These are phyloP conservation scores for Mesembrinibis cayennensis DNA, from an alignment of 2,113 vertebrate species.

Conservation along the genomic window DNA sequence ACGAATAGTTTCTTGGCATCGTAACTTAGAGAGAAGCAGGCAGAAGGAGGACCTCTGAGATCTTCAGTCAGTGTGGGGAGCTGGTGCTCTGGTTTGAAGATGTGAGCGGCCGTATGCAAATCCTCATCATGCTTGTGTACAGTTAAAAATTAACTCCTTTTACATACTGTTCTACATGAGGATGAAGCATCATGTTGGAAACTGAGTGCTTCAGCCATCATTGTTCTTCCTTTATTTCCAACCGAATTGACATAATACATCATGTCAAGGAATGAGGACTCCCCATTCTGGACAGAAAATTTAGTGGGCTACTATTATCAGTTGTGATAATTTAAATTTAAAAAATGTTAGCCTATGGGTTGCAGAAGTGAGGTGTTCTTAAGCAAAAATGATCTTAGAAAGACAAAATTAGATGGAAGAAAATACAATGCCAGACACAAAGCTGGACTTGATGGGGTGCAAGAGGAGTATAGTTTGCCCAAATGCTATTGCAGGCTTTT, in stretches of 20 bases:
- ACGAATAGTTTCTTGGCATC: constrained; percentile 51
- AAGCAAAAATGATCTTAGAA: not conserved
- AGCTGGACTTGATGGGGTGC: not conserved
- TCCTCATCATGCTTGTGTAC: not conserved
- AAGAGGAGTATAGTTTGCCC: not conserved
- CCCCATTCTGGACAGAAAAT: not conserved
- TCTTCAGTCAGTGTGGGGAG: not conserved
- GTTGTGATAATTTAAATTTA: not conserved
- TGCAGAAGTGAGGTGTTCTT: not conserved
- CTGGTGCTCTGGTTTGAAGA: not conserved
- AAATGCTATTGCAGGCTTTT: not conserved
- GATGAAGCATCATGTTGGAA: not conserved
- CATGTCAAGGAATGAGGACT: not conserved
- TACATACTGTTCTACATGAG: not conserved
- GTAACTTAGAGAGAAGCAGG: constrained; percentile 4
- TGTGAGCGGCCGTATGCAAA: not conserved
- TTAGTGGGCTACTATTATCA: not conserved
- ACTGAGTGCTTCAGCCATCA: not conserved
- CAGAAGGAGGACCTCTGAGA: not conserved
- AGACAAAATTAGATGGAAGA: not conserved
- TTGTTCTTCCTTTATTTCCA: not conserved
- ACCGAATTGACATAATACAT: not conserved
- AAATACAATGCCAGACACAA: not conserved
- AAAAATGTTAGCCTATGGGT: not conserved
- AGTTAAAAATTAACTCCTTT: not conserved